These are phyloP conservation scores for Temnothorax rugatulus DNA, from an alignment of 2,888 invertebrate genomes.

Conservation along the genomic window DNA sequence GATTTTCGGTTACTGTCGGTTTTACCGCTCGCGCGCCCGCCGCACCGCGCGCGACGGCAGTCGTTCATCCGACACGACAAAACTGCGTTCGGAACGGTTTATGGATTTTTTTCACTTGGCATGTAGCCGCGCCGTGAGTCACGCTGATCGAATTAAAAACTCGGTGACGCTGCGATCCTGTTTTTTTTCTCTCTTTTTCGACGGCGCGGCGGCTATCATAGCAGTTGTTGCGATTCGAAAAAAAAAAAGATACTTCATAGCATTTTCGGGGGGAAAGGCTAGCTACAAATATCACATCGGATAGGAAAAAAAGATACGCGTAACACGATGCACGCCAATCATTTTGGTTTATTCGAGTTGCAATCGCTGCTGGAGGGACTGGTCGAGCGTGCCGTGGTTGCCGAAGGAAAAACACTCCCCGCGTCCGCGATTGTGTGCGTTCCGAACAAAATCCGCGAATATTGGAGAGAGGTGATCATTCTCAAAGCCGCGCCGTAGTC, in stretches of 20 bases:
- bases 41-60: constrained; percentile 41
- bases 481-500: not conserved
- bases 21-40: constrained; percentile 43
- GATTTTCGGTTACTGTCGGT: constrained; percentile 77
- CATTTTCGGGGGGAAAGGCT: not conserved
- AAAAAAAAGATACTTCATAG: constrained; percentile 29
- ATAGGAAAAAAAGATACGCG: not conserved
- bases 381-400: constrained; percentile 7
- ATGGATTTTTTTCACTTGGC: constrained; percentile 75
- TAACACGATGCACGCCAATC: constrained; percentile 48
- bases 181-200: constrained; percentile 44
- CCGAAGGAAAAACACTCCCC: constrained; percentile 32
- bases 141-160: constrained; percentile 73
- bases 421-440: constrained; percentile 18
- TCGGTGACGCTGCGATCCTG: constrained; percentile 63
- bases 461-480: constrained; percentile 25
- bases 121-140: constrained; percentile 60
- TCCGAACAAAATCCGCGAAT: constrained; percentile 1
- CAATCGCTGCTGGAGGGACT: constrained; percentile 11
- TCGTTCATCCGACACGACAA: constrained; percentile 71
- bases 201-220: constrained; percentile 38
- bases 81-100: constrained; percentile 70
- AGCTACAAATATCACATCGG: constrained; percentile 22
- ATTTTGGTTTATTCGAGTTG: constrained; percentile 50
- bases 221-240: constrained; percentile 41